Conservation (phyloP, 2,113 vertebrate genomes). For the Cyphomyrus plagiostoma region DNA sequence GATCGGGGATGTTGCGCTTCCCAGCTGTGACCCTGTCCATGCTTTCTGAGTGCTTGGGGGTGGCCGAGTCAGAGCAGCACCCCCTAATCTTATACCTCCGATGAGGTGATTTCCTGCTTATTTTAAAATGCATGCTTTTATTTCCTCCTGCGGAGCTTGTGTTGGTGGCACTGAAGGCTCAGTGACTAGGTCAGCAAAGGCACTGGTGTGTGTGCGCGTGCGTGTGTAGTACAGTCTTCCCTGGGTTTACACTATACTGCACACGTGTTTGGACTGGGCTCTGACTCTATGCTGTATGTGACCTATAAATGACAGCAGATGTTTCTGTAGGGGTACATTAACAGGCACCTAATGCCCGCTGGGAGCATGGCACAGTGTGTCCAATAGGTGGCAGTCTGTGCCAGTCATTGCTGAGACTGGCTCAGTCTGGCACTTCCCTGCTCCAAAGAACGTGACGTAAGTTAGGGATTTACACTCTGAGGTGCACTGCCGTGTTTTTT, state of each 20-base stretch:
- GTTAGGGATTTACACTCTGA: background rate
- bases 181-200: background rate
- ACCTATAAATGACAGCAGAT: background rate
- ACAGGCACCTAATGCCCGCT: background rate
- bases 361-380: background rate
- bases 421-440: background rate
- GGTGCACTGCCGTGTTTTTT: background rate
- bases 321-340: background rate
- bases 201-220: background rate
- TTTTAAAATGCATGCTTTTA: background rate
- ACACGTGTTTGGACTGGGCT: background rate
- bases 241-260: background rate
- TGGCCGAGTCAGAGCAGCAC: background rate
- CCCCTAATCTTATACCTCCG: background rate
- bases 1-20: background rate
- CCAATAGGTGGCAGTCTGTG: slow-evolving; percentile 18
- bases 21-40: background rate
- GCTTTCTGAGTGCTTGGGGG: background rate
- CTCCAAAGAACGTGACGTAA: background rate
- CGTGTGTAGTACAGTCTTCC: background rate
- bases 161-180: background rate
- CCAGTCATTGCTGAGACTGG: background rate
- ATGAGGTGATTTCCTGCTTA: background rate
- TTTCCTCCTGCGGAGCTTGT: background rate
- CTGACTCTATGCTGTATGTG: background rate